Percentiles rank a stretch among this genome's conserved stretches.
These are phyloP conservation scores for Camponotus vicinus DNA, from an alignment of 1,140 invertebrate genomes.

Conservation along the genomic window DNA sequence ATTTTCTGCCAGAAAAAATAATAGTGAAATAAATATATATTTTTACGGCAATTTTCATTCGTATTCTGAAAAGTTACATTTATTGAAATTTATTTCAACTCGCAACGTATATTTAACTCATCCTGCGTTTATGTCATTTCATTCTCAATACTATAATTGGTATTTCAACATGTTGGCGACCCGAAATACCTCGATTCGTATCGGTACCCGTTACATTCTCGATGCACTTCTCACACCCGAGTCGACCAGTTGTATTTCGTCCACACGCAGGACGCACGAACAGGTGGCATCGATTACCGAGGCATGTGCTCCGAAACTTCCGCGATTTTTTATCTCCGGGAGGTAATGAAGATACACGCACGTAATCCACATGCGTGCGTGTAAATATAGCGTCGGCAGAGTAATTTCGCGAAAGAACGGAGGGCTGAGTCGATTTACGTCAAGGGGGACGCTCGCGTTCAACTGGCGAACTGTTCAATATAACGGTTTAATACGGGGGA, in stretches of 20 bases:
- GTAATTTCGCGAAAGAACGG: constrained; percentile 12
- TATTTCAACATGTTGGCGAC: constrained; percentile 36
- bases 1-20: neutral
- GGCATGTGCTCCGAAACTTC: constrained; percentile 75
- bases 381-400: constrained; percentile 60
- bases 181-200: constrained; percentile 25
- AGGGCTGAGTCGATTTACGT: constrained; percentile 27
- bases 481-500: constrained; percentile 34
- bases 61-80: neutral
- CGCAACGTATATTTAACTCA: neutral
- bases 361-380: constrained; percentile 47
- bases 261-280: constrained; percentile 65
- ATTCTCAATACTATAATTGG: constrained; percentile 19
- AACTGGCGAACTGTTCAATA: constrained; percentile 35
- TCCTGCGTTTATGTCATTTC: constrained; percentile 12
- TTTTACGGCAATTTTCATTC: neutral
- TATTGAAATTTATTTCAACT: neutral
- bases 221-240: neutral
- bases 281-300: constrained; percentile 76
- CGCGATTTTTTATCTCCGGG: constrained; percentile 66
- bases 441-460: constrained; percentile 8
- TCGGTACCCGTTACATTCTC: constrained; percentile 27
- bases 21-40: neutral
- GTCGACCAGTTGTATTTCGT: constrained; percentile 50
- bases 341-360: constrained; percentile 63